Evolutionary conservation across 2,113 vertebrate species (phyloP).

Genomic region (Labeo catla): DNA sequence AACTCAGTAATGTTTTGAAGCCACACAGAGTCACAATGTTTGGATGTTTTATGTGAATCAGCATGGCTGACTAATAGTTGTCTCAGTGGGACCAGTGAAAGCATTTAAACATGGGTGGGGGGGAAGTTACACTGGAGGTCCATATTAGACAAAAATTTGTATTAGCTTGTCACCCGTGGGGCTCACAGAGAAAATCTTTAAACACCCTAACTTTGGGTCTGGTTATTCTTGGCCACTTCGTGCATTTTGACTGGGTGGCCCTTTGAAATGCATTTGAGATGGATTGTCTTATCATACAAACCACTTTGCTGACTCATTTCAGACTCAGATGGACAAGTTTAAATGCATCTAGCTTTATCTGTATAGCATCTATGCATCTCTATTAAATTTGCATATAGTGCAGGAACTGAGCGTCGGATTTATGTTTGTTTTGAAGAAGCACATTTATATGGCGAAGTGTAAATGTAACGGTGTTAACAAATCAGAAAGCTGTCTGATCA

Average conservation of each 20-base stretch:
- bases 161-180: not conserved
- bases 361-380: too few species aligned
- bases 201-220: too few species aligned
- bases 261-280: too few species aligned
- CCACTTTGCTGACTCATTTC: not conserved
- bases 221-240: too few species aligned
- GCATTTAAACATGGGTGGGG: not conserved
- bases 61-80: not conserved
- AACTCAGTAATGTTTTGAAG: not conserved
- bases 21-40: not conserved
- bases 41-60: not conserved
- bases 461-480: not conserved
- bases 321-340: too few species aligned
- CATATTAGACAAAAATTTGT: not conserved
- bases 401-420: not conserved
- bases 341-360: too few species aligned
- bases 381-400: not conserved
- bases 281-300: not conserved
- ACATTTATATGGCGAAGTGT: not conserved
- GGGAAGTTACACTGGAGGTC: not conserved
- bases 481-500: not conserved
- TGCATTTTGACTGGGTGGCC: too few species aligned
- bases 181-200: not conserved
- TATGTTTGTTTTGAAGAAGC: not conserved
- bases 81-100: not conserved